Conservation (phyloP, 2,113 vertebrate species). For the Ammodytes dubius region DNA sequence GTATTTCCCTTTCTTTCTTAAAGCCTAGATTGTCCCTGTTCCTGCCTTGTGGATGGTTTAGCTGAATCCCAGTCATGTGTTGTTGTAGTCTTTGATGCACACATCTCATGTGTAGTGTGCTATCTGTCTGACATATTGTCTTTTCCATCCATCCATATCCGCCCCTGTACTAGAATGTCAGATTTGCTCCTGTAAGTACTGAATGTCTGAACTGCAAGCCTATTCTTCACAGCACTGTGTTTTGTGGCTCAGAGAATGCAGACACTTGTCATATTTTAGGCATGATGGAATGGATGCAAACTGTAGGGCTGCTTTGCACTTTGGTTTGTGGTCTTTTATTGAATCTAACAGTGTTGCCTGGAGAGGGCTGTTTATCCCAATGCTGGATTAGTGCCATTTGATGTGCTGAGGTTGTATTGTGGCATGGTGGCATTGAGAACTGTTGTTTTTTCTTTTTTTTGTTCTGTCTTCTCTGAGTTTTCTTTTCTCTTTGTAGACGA, state of each 20-base stretch:
- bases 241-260: constrained; percentile 45
- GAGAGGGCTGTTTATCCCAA: not conserved
- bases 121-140: constrained; percentile 42
- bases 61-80: not conserved
- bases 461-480: not conserved
- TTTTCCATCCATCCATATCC: constrained; percentile 35
- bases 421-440: constrained; percentile 23
- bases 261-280: constrained; percentile 4
- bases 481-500: constrained; percentile 81
- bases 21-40: not conserved
- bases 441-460: not conserved
- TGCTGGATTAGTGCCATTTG: constrained; percentile 1
- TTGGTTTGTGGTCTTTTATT: not conserved
- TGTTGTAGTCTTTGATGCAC: not conserved
- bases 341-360: not conserved
- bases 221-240: constrained; percentile 23
- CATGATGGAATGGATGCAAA: constrained; percentile 63
- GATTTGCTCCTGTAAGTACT: constrained; percentile 72
- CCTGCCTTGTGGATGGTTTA: not conserved
- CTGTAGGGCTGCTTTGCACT: constrained; percentile 15
- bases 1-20: not conserved
- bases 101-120: not conserved
- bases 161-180: constrained; percentile 60
- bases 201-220: constrained; percentile 15
- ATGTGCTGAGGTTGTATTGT: constrained; percentile 26